These are phyloP conservation scores for Myotis findleyi DNA, from an alignment of 2,797 vertebrate genomes.

Conservation along the genomic window DNA sequence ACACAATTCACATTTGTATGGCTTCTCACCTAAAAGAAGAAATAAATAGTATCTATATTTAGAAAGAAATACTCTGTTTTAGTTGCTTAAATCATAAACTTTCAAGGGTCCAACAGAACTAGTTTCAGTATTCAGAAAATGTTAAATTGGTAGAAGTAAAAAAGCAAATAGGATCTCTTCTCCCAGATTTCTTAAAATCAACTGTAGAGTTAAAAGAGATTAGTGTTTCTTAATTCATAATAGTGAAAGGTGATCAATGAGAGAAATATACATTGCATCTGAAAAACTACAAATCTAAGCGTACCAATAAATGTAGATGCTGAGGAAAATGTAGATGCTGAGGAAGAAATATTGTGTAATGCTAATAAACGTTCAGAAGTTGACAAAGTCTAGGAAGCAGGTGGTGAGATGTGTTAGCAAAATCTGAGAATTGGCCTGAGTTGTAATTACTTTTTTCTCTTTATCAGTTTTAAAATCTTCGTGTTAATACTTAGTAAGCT, in stretches of 20 bases:
- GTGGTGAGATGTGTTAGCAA: neutral
- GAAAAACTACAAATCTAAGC: constrained; percentile 30
- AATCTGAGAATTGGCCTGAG: constrained; percentile 27
- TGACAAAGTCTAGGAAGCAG: neutral
- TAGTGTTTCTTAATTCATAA: constrained; percentile 11
- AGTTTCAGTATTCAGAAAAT: constrained; percentile 44
- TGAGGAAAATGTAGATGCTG: neutral
- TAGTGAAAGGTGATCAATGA: constrained; percentile 26
- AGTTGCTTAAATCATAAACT: constrained; percentile 42
- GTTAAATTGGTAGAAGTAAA: constrained; percentile 48
- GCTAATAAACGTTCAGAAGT: constrained; percentile 25
- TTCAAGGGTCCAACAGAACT: constrained; percentile 38
- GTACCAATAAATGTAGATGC: too few species aligned
- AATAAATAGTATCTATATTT: constrained; percentile 70
- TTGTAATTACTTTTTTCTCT: constrained; percentile 39
- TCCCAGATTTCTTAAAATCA: constrained; percentile 24
- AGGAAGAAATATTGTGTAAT: neutral
- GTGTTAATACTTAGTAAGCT: constrained; percentile 35
- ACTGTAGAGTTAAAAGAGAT: neutral
- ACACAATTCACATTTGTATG: constrained; percentile 94
- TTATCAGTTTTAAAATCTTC: constrained; percentile 38
- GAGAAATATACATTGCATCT: constrained; percentile 16
- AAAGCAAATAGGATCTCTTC: neutral
- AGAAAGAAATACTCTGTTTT: constrained; percentile 31
- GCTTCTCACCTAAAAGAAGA: constrained; percentile 94